Evolutionary conservation across 1,140 invertebrate genomes (phyloP).

Genomic region (Orchesella cincta): DNA sequence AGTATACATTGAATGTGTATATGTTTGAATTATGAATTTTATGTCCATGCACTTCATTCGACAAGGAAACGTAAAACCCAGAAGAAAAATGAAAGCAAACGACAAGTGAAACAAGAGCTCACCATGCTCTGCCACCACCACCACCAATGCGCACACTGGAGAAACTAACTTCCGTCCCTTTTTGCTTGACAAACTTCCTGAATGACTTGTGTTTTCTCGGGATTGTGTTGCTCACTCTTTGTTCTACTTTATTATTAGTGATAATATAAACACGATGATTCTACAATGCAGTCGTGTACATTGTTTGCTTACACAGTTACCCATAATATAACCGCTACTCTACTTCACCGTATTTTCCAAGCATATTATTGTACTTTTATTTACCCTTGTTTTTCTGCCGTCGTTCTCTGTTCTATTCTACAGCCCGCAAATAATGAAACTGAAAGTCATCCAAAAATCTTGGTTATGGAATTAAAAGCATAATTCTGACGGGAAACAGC

Average conservation of each 20-base stretch:
- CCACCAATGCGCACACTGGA: not conserved
- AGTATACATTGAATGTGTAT: too few species aligned
- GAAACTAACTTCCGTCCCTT: conserved; percentile 8
- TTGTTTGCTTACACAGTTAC: not conserved
- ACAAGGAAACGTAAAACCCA: not conserved
- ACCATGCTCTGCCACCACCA: not conserved
- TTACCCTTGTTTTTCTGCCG: not conserved
- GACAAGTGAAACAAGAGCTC: not conserved
- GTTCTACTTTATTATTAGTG: not conserved
- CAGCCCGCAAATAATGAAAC: not conserved
- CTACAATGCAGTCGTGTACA: not conserved
- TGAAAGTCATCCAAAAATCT: conserved; percentile 24
- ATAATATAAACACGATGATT: not conserved
- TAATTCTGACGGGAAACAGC: not conserved
- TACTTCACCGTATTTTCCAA: too few species aligned
- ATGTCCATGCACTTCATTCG: too few species aligned
- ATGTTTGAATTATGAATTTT: too few species aligned
- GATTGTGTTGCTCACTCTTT: not conserved
- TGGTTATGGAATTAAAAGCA: not conserved
- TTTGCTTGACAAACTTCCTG: conserved; percentile 19
- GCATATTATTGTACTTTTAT: too few species aligned
- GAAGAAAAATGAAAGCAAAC: not conserved
- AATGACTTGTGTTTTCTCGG: conserved; percentile 22
- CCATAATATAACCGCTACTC: too few species aligned
- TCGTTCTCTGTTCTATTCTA: not conserved